phyloP scores from a whole-genome alignment of 1,140 invertebrate genomes.

The Tetramorium parvispinum region DNA sequence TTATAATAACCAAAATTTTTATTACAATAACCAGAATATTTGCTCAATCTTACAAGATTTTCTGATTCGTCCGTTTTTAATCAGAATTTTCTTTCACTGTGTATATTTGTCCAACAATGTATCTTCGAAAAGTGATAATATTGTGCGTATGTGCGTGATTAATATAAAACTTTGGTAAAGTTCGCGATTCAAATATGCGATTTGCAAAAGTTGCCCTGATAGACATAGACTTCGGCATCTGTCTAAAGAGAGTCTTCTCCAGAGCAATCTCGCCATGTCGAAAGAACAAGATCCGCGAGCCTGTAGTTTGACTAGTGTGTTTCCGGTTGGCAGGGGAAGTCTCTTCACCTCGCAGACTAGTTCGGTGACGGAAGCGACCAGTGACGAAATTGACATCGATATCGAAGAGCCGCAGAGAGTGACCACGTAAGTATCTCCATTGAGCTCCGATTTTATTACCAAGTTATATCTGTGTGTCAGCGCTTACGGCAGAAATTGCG shows the following conservation, averaged over 20 bases:
- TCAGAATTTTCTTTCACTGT: too few species aligned
- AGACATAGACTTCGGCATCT: conserved; percentile 44
- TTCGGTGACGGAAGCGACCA: conserved; percentile 90
- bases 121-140: too few species aligned
- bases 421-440: conserved; percentile 87
- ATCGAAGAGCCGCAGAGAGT: conserved; percentile 88
- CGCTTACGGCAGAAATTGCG: not conserved
- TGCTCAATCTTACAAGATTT: too few species aligned
- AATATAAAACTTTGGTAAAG: not conserved
- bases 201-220: conserved; percentile 51
- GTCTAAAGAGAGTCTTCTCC: conserved; percentile 67
- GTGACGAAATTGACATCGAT: conserved; percentile 91
- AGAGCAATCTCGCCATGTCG: conserved; percentile 39
- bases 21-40: too few species aligned
- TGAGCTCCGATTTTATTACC: not conserved
- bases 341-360: conserved; percentile 89
- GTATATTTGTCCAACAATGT: too few species aligned
- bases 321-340: conserved; percentile 84
- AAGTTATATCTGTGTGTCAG: not conserved
- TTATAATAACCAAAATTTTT: too few species aligned
- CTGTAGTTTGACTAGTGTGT: conserved; percentile 77
- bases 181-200: conserved; percentile 2
- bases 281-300: conserved; percentile 68
- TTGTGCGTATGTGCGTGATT: too few species aligned
- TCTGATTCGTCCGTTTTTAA: too few species aligned